A percentile compares a stretch with the other conserved stretches of the same genome.
phyloP scores from a whole-genome alignment of 2,888 invertebrate genomes.

The Stenolophus ochropezus region DNA sequence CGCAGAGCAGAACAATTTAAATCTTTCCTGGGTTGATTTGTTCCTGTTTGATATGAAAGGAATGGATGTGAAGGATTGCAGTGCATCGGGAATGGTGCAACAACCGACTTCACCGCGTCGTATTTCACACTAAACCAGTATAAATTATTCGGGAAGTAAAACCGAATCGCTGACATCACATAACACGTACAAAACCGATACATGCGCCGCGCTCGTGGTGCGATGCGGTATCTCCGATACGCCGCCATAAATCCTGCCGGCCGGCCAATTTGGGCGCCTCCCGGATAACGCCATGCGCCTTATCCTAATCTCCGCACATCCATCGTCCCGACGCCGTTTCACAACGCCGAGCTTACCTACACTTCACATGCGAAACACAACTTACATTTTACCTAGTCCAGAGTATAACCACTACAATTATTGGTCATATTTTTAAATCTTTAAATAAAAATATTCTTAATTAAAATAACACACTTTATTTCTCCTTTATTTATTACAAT shows the following conservation, averaged over 20 bases:
- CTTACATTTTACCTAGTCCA: no score
- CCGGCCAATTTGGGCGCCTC: conserved; percentile 52
- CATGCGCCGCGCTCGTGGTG: neutral
- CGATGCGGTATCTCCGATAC: conserved; percentile 32
- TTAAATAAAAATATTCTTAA: no score
- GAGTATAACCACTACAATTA: no score
- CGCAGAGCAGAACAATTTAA: no score
- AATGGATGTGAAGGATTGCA: neutral
- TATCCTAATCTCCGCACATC: conserved; percentile 54
- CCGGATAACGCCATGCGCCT: conserved; percentile 45
- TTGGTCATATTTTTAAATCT: no score
- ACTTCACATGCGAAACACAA: no score
- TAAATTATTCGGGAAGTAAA: conserved; percentile 18
- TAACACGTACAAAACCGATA: conserved; percentile 43
- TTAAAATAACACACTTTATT: no score
- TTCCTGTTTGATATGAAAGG: neutral
- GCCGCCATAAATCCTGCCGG: conserved; percentile 38
- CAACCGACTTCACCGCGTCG: neutral
- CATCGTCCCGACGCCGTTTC: conserved; percentile 21
- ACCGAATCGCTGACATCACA: conserved; percentile 27
- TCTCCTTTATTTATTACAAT: no score
- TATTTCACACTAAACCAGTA: conserved; percentile 24
- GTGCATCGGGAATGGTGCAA: neutral
- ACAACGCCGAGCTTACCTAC: neutral
- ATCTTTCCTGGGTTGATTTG: no score